Conservation (phyloP, 2,888 invertebrate species). For the Trichogramma evanescens region DNA sequence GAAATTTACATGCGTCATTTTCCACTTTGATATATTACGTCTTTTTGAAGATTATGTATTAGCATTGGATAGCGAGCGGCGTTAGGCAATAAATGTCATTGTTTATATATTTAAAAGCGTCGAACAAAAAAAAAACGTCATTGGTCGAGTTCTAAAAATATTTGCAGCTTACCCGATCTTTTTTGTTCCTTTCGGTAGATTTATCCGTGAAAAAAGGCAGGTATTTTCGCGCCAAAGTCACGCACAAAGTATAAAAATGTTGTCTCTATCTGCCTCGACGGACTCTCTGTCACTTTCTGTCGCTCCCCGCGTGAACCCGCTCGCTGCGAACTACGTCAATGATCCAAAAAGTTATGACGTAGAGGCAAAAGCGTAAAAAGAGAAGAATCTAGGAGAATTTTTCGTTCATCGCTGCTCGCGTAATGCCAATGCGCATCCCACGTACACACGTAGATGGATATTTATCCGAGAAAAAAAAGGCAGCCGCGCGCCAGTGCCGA, state of each 20-base stretch:
- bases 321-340: slow-evolving; percentile 8
- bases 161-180: no score
- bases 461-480: neutral
- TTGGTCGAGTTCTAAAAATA: no score
- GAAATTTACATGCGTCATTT: neutral
- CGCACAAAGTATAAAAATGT: slow-evolving; percentile 4
- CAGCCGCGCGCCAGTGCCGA: neutral
- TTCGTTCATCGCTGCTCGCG: neutral
- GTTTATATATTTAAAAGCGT: no score
- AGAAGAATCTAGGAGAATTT: slow-evolving; percentile 8
- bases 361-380: slow-evolving; percentile 12
- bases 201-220: neutral
- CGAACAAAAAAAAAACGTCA: no score
- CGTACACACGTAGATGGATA: neutral
- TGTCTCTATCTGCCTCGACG: neutral
- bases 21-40: neutral
- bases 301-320: neutral
- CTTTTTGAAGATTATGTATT: no score
- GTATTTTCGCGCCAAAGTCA: slow-evolving; percentile 14
- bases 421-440: neutral
- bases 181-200: no score
- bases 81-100: neutral
- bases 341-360: slow-evolving; percentile 16
- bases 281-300: no score
- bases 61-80: no score